Conservation (phyloP, 2,888 invertebrate genomes). For the Lysandra bellargus region DNA sequence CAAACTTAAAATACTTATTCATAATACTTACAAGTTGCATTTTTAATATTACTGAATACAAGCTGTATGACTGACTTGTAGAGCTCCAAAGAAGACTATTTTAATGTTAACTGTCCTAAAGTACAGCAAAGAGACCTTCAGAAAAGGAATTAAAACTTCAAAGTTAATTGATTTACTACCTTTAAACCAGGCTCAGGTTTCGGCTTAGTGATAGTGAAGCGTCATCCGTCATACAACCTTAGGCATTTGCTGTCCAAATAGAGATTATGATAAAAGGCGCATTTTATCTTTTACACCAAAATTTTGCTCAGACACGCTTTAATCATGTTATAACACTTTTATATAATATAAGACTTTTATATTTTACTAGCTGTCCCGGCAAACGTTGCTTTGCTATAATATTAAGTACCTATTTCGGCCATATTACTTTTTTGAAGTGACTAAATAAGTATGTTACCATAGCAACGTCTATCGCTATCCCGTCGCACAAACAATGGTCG, state of each 20-base stretch:
- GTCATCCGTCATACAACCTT: slow-evolving; percentile 23
- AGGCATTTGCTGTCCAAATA: slow-evolving; percentile 20
- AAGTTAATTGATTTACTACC: neutral
- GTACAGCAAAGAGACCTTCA: neutral
- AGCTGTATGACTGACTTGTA: neutral
- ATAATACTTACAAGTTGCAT: neutral
- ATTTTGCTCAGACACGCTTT: neutral
- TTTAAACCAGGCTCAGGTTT: neutral
- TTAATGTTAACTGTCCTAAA: neutral
- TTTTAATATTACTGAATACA: neutral
- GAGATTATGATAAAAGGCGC: slow-evolving; percentile 29
- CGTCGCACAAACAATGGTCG: too few species aligned
- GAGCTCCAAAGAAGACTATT: neutral
- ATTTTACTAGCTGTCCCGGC: too few species aligned
- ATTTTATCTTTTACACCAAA: slow-evolving; percentile 21
- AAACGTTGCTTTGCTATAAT: too few species aligned
- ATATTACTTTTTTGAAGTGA: too few species aligned
- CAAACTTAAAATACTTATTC: neutral
- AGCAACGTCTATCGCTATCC: too few species aligned
- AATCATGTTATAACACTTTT: slow-evolving; percentile 11
- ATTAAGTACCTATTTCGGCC: too few species aligned
- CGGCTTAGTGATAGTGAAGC: neutral
- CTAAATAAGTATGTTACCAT: too few species aligned
- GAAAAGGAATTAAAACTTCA: neutral
- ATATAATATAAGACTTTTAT: too few species aligned